Conservation (phyloP, 2,113 vertebrate genomes). For the Corvus cornix region DNA sequence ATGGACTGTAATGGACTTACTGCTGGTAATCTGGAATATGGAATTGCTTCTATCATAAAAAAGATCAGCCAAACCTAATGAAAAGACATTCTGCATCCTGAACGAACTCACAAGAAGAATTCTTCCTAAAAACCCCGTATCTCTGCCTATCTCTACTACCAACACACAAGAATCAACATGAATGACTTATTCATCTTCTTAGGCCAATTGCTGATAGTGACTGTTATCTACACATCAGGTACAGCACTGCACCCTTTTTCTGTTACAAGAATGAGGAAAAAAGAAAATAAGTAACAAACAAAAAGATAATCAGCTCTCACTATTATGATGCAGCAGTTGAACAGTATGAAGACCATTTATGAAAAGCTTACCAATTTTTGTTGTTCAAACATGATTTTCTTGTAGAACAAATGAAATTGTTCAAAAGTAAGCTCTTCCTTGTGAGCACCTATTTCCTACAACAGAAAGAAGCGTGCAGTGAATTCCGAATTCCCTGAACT, state of each 20-base stretch:
- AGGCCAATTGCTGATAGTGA: background rate
- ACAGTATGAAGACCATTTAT: background rate
- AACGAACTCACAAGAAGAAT: background rate
- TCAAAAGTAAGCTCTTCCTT: slow-evolving; percentile 93
- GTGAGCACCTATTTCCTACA: slow-evolving; percentile 85
- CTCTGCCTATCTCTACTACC: background rate
- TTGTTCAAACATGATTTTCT: slow-evolving; percentile 94
- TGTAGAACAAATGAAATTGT: slow-evolving; percentile 96
- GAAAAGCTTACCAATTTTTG: slow-evolving; percentile 84
- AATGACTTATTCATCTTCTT: background rate
- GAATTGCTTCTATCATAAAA: background rate
- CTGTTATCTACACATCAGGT: background rate
- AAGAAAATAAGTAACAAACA: background rate
- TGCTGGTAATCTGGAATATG: background rate
- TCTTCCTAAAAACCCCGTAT: background rate
- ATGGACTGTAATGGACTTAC: background rate
- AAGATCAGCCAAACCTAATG: background rate
- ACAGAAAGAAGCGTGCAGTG: background rate
- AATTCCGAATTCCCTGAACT: background rate
- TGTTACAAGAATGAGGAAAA: background rate
- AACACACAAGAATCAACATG: background rate
- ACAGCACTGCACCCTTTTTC: background rate
- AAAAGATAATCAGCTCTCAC: background rate
- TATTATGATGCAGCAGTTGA: background rate
- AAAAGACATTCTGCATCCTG: background rate